Evolutionary conservation across 2,797 vertebrate genomes (phyloP), one percentile per base, ranked within the genome.

Genomic region (Typhlichthys subterraneus): DNA sequence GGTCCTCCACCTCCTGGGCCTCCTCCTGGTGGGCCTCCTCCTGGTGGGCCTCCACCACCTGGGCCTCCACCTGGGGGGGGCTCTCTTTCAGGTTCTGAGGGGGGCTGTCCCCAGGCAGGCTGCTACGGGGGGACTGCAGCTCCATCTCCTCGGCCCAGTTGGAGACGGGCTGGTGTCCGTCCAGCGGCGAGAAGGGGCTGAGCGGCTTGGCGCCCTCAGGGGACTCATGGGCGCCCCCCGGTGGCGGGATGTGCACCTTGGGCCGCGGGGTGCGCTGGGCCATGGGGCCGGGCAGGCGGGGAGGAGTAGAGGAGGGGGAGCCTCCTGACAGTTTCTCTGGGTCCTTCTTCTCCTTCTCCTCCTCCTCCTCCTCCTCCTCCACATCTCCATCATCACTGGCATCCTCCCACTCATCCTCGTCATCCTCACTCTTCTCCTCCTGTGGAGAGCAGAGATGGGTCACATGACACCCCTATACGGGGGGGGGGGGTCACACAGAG

Each of bases 61-160:
- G 0, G n/a, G 69, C 72, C 47, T 80, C 62, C 42, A 47, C 60
- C 70, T 88, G 85, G 6, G 88, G 72, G 0, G 91, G 91, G 62
- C 88, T 91, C 76, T 73, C 63, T 53, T 91, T 89, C 0, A 70
- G 0, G 19, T 85, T 90, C n/a, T 75, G 70, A 10, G 85, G 84
- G 0, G 92, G 90, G 53, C 84, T 92, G 81, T 94, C 93, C 0
- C 81, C 89, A 6, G 86, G 91, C 66, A 88, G 65, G 74, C 88
- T 93, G 83, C 90, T 89, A 0, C 88, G 81, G 0, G 94, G 94
- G 1, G 94, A 96, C 63, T 73, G 81, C 92, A 93, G 85, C 84
- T 98, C 96, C 95, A 98, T 96, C 85, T 95, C 95, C 84, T 97
- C 96, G 0, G 91, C 96, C 96, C 96, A 98, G 89, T 98, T 94